Conservation (phyloP, 2,888 invertebrate genomes). For the Scaptodrosophila latifasciaeformis region DNA sequence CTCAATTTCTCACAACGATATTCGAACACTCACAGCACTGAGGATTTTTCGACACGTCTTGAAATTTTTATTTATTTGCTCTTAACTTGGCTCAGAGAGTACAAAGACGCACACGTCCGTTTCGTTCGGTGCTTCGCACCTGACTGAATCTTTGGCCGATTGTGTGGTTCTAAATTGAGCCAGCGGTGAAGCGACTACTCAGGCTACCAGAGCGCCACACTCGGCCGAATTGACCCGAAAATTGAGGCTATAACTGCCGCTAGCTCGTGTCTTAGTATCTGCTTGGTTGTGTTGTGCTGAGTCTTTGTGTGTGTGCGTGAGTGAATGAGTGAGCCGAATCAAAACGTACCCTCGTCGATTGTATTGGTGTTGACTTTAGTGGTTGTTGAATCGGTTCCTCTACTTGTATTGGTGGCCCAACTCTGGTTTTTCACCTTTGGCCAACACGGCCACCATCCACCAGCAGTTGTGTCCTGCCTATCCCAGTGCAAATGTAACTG, state of each 20-base stretch:
- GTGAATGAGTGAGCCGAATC: constrained; percentile 49
- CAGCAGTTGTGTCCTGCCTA: constrained; percentile 55
- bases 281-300: constrained; percentile 19
- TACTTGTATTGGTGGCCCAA: constrained; percentile 41
- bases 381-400: constrained; percentile 49
- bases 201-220: not conserved
- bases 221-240: constrained; percentile 51
- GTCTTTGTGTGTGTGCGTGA: constrained; percentile 17
- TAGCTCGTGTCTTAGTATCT: not conserved
- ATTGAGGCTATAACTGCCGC: constrained; percentile 44
- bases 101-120: constrained; percentile 72
- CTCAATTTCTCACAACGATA: constrained; percentile 2
- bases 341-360: constrained; percentile 55
- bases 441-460: not conserved
- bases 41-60: too few relatives aligned
- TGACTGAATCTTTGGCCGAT: constrained; percentile 74
- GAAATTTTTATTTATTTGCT: constrained; percentile 31
- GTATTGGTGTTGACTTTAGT: constrained; percentile 52
- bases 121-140: constrained; percentile 75
- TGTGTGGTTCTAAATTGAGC: constrained; percentile 71
- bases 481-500: constrained; percentile 1
- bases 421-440: constrained; percentile 70
- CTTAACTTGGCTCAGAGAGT: constrained; percentile 41
- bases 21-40: too few relatives aligned
- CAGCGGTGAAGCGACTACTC: constrained; percentile 57